These are phyloP conservation scores for Gonatopus flavifemur DNA, from an alignment of 1,140 invertebrate species.

Conservation along the genomic window DNA sequence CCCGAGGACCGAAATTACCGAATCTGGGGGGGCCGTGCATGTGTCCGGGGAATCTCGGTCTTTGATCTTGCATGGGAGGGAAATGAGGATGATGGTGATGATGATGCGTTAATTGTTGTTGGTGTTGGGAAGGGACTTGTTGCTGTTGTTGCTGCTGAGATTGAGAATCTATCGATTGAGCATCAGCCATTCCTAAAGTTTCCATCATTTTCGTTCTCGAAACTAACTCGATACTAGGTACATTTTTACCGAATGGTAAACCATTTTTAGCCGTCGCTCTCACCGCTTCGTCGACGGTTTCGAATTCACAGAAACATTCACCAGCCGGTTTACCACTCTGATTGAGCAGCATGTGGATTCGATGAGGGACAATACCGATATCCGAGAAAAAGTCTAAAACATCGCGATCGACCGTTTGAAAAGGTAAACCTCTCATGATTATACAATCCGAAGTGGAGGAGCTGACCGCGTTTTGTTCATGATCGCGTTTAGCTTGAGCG, in stretches of 20 bases:
- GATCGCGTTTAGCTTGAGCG: conserved; percentile 55
- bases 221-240: conserved; percentile 69
- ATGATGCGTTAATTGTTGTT: conserved; percentile 18
- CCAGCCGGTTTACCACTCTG: conserved; percentile 70
- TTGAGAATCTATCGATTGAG: conserved; percentile 27
- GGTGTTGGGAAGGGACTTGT: conserved; percentile 15
- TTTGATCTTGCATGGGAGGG: conserved; percentile 33
- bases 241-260: conserved; percentile 64
- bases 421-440: conserved; percentile 74
- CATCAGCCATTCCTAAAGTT: conserved; percentile 46
- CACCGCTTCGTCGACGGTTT: conserved; percentile 67
- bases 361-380: conserved; percentile 71
- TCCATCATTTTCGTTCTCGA: conserved; percentile 64
- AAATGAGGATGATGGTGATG: conserved; percentile 28
- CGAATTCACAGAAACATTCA: conserved; percentile 86
- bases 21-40: conserved; percentile 42
- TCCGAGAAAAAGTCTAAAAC: conserved; percentile 80
- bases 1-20: conserved; percentile 44
- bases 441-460: conserved; percentile 63
- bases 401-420: conserved; percentile 72
- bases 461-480: conserved; percentile 42
- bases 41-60: conserved; percentile 42
- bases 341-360: conserved; percentile 78
- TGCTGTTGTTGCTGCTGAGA: conserved; percentile 29
- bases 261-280: conserved; percentile 73